Evolutionary conservation across 2,113 vertebrate species (phyloP), one percentile per base, ranked within the genome.

Genomic region (Cyprinodon brontotheroides): DNA sequence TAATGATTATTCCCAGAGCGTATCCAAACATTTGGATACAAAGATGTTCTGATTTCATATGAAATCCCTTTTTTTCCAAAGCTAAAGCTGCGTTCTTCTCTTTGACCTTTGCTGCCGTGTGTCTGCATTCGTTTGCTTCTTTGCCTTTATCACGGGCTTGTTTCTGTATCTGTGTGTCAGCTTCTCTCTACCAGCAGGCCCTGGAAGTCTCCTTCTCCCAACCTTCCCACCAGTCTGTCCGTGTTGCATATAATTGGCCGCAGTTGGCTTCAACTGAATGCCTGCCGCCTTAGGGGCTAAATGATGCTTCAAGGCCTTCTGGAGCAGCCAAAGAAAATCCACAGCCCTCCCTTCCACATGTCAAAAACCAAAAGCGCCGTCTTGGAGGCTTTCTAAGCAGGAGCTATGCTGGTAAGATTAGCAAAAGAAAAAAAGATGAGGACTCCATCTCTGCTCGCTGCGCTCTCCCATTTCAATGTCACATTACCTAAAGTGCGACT

Each of bases 181-280:
- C 37, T 81, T 38, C 68, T 65, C 70, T 76, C 61, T 69, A 75
- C 64, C 65, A 77, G 74, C 63, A 50, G 77, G 60, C 47, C 77
- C 74, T 61, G 63, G 43, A 73, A 78, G 65, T 68, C 61, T 20
- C 50, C 57, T 70, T 78, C 61, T 53, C 45, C 59, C 20, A 73
- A 57, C 80, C 71, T 78, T 68, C 68, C 75, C 50, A 79, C 79
- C 78, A 80, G 78, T 80, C 81, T 87, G 77, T 67, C 83, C 86
- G 72, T 79, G 74, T 59, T 77, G 74, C 67, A 9, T 85, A 87
- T 89, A 89, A 91, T 86, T 91, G 87, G 86, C 90, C 82, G 84
- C 87, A 89, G 82, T 87, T 90, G 87, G 76, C 77, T 89, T 89
- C 78, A 87, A 83, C 73, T 87, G 78, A 87, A 86, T 82, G 85